phyloP scores from a whole-genome alignment of 2,113 vertebrate species.

The Naja naja region DNA sequence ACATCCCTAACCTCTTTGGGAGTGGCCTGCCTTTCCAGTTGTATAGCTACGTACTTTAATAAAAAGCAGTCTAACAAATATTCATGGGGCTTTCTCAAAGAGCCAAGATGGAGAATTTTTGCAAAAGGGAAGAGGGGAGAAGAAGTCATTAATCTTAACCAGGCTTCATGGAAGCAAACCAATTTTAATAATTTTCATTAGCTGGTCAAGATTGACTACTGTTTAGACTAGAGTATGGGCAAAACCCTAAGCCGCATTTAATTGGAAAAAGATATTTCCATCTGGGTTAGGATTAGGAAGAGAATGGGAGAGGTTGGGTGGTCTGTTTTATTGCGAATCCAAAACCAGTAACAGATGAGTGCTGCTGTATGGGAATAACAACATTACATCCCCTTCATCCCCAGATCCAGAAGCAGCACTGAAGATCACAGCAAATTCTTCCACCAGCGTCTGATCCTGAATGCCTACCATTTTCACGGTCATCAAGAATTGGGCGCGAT shows the following conservation, averaged over 20 bases:
- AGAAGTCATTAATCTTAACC: not conserved
- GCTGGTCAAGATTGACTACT: not conserved
- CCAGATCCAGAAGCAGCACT: not conserved
- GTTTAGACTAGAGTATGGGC: not conserved
- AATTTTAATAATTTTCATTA: not conserved
- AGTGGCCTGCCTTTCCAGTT: not conserved
- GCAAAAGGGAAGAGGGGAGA: too few species aligned
- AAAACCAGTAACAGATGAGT: not conserved
- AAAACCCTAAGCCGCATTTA: not conserved
- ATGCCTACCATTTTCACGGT: not conserved
- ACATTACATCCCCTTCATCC: not conserved
- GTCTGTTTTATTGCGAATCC: not conserved
- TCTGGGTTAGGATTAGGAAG: not conserved
- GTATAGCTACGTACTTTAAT: not conserved
- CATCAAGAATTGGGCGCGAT: not conserved
- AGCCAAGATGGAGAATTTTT: not conserved
- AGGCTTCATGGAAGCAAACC: not conserved
- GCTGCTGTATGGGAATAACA: not conserved
- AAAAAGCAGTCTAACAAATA: constrained; percentile 1
- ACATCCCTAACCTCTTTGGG: not conserved
- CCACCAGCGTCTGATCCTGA: not conserved
- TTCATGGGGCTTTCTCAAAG: not conserved
- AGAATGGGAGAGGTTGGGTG: not conserved
- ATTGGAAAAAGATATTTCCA: not conserved
- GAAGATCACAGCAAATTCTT: not conserved